Evolutionary conservation across 2,113 vertebrate genomes (phyloP).

Genomic region (Diadophis punctatus): DNA sequence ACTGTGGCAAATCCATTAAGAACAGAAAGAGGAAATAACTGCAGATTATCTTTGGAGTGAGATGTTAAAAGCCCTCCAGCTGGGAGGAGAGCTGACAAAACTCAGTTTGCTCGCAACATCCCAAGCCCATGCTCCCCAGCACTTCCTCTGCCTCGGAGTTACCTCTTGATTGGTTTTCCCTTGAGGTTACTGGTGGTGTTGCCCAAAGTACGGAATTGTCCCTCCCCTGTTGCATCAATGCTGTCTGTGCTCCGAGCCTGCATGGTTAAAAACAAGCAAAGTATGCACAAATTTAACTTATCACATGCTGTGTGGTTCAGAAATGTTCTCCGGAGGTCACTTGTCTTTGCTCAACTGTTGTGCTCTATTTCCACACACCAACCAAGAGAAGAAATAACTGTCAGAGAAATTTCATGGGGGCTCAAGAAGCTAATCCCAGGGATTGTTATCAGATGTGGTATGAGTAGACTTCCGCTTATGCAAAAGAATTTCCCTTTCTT

Average conservation of each 20-base stretch:
- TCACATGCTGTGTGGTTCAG: too few species aligned
- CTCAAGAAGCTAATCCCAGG: not conserved
- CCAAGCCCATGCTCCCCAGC: not conserved
- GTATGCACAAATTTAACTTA: not conserved
- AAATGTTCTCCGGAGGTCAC: not conserved
- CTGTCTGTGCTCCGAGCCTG: constrained; percentile 79
- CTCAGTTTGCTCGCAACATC: not conserved
- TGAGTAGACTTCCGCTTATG: not conserved
- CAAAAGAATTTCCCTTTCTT: not conserved
- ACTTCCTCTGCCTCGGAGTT: not conserved
- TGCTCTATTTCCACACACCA: not conserved
- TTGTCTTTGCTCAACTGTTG: not conserved
- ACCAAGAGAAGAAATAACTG: not conserved
- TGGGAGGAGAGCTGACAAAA: not conserved
- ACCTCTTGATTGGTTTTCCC: constrained; percentile 77
- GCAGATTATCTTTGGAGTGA: not conserved
- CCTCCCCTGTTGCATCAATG: constrained; percentile 74
- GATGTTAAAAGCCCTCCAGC: not conserved
- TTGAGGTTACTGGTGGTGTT: constrained; percentile 67
- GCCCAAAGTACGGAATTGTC: constrained; percentile 66
- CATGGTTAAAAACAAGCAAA: not conserved
- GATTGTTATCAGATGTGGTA: not conserved
- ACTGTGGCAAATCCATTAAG: not conserved
- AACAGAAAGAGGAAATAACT: not conserved
- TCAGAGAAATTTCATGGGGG: not conserved